Evolutionary conservation across 2,113 vertebrate species (phyloP).

Genomic region (Thamnaconus septentrionalis): DNA sequence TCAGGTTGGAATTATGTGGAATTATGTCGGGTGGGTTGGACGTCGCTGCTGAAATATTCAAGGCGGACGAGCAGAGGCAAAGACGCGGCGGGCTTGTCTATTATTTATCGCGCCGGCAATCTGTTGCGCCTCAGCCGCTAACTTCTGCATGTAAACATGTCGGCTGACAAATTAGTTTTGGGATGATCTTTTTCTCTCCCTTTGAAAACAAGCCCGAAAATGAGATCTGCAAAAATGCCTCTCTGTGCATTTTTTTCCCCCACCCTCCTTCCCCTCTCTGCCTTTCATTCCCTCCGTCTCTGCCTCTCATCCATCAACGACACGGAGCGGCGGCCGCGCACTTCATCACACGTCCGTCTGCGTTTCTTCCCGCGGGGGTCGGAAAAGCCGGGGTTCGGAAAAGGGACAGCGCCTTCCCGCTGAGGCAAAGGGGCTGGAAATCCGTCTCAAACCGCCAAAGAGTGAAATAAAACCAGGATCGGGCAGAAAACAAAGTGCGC

Average conservation of each 20-base stretch:
- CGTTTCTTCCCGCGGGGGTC: slow-evolving; percentile 56
- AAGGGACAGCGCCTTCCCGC: slow-evolving; percentile 19
- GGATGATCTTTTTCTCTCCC: too few relatives aligned
- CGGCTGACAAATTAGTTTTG: too few relatives aligned
- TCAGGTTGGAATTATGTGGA: too few relatives aligned
- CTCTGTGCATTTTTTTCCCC: slow-evolving; percentile 42
- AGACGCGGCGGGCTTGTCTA: too few relatives aligned
- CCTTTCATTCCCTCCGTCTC: slow-evolving; percentile 35
- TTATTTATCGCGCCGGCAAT: too few relatives aligned
- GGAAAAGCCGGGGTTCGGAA: slow-evolving; percentile 35
- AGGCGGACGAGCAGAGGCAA: too few relatives aligned
- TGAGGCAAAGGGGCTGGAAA: not conserved
- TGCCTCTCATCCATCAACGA: slow-evolving; percentile 69
- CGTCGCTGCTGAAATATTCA: too few relatives aligned
- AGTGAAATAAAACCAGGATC: not conserved
- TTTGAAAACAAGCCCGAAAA: not conserved
- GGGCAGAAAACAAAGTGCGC: not conserved
- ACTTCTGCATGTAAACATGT: too few relatives aligned
- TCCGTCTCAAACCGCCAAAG: not conserved
- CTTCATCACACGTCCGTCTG: slow-evolving; percentile 68
- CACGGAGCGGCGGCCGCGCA: slow-evolving; percentile 52
- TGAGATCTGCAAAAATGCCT: slow-evolving; percentile 37
- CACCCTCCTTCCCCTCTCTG: slow-evolving; percentile 9
- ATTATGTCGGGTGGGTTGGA: too few relatives aligned
- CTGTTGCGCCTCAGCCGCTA: too few relatives aligned